Base-by-base conservation (phyloP, 1,140 invertebrate species). In the Drosophila burlai region DNA sequence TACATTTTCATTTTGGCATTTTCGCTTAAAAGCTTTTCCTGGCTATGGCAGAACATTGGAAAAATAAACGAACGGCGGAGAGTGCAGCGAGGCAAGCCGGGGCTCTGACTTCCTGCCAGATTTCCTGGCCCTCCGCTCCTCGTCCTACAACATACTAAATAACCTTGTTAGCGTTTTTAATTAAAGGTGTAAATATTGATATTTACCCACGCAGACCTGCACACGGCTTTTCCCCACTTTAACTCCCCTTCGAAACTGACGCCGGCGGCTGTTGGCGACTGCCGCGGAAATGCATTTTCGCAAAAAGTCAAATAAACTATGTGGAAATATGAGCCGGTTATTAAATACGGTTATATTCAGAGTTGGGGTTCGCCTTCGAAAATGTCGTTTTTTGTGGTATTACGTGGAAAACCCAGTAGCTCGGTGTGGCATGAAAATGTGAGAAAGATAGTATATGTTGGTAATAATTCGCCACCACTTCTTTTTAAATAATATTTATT, bases 111-210 rank as follows among this genome's bases (percentile, higher is more conserved):
- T 83, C 68, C 84, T 66, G 80, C 63, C 80, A 79, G 74, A 81
- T 81, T 82, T 82, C 47, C 80, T 36, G 76, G 42, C 21, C 7
- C 55, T 16, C 11, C 10, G 24, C 21, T 13, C 16, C 40, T 62
- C 54, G 29, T 6, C 26, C 43, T 64, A 57, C 46, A 76, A 72
- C 65, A 60, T 52, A 84, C 81, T 91, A 89, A 91, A 91, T 91
- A 91, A 91, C 89, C 84, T 83, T 91, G 89, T 91, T 91, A 91
- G 89, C 80, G 89, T 84, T 91, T 91, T 91, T 91, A 91, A 91
- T 91, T 91, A 91, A 91, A 91, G 89, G 83, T 91, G 89, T 89
- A 91, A 91, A 89, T 91, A 91, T 91, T 90, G 89, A 91, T 85
- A 91, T 89, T 90, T 90, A 89, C 83, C 80, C 83, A 73, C 55